Evolutionary conservation across 92 coral and sea anemone genomes (phyloP).

Genomic region (Heliopora coerulea): DNA sequence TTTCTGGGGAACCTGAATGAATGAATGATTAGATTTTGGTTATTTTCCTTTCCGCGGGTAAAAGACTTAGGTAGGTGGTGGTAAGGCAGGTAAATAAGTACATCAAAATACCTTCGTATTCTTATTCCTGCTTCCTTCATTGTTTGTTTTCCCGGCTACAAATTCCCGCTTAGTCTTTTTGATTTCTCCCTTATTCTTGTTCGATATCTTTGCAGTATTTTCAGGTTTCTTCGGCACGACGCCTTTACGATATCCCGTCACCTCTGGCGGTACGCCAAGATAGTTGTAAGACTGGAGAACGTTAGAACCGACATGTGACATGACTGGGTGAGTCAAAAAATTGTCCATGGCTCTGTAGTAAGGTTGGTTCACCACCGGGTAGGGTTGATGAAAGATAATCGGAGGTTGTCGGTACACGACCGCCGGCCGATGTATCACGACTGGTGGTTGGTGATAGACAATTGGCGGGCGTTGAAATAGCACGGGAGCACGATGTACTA

Average conservation of each 20-base stretch:
- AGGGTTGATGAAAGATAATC: slow-evolving; percentile 96
- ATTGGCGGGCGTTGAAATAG: slow-evolving; percentile 97
- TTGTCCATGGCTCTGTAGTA: slow-evolving; percentile 37
- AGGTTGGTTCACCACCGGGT: slow-evolving; percentile 95
- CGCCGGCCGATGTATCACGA: slow-evolving; percentile 96
- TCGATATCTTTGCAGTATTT: slow-evolving; percentile 19
- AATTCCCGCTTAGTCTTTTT: slow-evolving; percentile 27
- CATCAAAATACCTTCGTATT: slow-evolving; percentile 13
- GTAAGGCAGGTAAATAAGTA: no score
- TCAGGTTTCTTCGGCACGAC: slow-evolving; percentile 42
- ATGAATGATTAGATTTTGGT: not conserved
- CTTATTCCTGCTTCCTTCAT: slow-evolving; percentile 28
- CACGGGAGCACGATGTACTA: slow-evolving; percentile 97
- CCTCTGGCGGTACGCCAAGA: slow-evolving; percentile 65
- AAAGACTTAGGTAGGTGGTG: no score
- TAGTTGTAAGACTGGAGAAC: slow-evolving; percentile 72
- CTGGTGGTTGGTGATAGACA: slow-evolving; percentile 97
- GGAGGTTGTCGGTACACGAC: slow-evolving; percentile 99
- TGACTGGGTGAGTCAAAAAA: slow-evolving; percentile 61
- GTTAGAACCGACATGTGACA: slow-evolving; percentile 66
- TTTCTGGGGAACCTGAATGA: slow-evolving; percentile 51
- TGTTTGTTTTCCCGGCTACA: slow-evolving; percentile 39
- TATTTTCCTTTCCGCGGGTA: not conserved
- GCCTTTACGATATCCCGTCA: slow-evolving; percentile 43
- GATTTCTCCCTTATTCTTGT: slow-evolving; percentile 17